Conservation (phyloP, 2,888 invertebrate genomes). For the Alsophila aescularia region DNA sequence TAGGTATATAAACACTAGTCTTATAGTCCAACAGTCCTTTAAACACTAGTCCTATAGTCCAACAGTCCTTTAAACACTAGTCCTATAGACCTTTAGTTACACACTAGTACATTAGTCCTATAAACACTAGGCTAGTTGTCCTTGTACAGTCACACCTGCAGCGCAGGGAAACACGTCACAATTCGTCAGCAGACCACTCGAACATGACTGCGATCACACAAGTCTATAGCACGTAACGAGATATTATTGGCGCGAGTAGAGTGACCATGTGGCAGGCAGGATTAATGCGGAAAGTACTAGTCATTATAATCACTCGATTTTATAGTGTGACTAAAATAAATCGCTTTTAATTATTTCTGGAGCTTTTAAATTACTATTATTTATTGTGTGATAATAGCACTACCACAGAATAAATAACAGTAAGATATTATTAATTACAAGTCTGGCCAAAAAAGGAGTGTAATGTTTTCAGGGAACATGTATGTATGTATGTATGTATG, state of each 20-base stretch:
- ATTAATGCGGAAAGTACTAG: background rate
- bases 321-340: background rate
- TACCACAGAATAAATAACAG: no score
- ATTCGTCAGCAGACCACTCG: slow-evolving; percentile 15
- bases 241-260: slow-evolving; percentile 20
- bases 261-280: background rate
- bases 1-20: background rate
- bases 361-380: no score
- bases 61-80: no score
- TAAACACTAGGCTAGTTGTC: background rate
- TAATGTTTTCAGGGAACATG: no score
- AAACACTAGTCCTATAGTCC: background rate
- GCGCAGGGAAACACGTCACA: slow-evolving; percentile 19
- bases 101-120: background rate
- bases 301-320: no score
- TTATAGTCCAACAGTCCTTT: background rate
- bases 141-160: background rate
- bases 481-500: no score
- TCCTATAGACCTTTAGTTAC: no score
- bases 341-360: no score
- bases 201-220: slow-evolving; percentile 22
- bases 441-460: no score
- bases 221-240: slow-evolving; percentile 16
- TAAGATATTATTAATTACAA: no score
- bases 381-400: no score